phyloP scores from a whole-genome alignment of 2,888 invertebrate species.

The Mimas tiliae region DNA sequence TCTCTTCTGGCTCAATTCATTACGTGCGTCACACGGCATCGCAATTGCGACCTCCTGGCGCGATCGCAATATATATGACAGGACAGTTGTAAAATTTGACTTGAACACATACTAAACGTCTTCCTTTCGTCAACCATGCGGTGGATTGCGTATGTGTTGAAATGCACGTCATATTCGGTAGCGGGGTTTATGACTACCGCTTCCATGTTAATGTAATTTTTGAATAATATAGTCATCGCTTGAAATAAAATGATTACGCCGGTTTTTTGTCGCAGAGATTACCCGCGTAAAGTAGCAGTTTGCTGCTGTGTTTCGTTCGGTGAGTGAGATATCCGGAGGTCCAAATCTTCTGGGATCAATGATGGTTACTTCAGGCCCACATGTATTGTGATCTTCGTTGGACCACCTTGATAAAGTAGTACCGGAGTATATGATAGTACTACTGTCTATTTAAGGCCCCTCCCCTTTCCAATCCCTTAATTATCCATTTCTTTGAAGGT shows the following conservation, averaged over 20 bases:
- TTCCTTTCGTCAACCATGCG: constrained; percentile 37
- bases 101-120: constrained; percentile 47
- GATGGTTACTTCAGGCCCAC: too few relatives aligned
- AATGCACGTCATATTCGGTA: constrained; percentile 27
- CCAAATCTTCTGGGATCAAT: too few relatives aligned
- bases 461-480: too few relatives aligned
- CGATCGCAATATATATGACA: constrained; percentile 39
- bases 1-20: background rate
- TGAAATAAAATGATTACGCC: background rate
- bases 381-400: too few relatives aligned
- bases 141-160: constrained; percentile 6
- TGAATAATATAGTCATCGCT: background rate
- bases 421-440: too few relatives aligned
- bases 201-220: background rate
- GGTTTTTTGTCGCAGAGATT: too few relatives aligned
- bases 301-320: too few relatives aligned
- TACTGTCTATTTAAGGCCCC: too few relatives aligned
- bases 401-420: too few relatives aligned
- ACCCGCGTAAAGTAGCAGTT: too few relatives aligned
- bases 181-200: background rate
- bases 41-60: constrained; percentile 20
- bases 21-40: constrained; percentile 6
- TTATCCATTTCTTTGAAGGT: too few relatives aligned
- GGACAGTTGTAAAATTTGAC: constrained; percentile 41
- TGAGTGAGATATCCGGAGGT: too few relatives aligned